Conservation (phyloP, 2,113 vertebrate species). For the Hiodon tergisus region DNA sequence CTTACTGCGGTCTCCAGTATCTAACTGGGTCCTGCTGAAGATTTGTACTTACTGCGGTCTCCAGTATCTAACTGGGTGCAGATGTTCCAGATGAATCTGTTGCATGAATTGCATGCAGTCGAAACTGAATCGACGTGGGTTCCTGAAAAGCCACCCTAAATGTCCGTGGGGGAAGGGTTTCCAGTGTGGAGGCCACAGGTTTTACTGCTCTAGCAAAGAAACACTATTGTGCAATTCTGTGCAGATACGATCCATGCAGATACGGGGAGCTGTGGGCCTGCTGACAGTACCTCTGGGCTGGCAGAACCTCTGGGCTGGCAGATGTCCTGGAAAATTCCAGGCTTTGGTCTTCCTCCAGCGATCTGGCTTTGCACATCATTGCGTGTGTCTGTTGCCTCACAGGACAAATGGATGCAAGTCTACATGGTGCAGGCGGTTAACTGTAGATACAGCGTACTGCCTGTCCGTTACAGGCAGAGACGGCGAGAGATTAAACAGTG, state of each 20-base stretch:
- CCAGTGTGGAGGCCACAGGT: no score
- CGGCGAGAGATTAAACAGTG: neutral
- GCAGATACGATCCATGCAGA: no score
- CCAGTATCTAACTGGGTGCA: no score
- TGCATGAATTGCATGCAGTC: no score
- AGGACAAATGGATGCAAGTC: neutral
- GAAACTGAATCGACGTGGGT: neutral
- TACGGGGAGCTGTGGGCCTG: neutral
- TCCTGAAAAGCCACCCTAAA: no score
- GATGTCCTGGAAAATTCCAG: constrained; percentile 12
- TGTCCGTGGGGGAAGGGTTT: no score
- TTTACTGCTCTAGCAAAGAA: no score
- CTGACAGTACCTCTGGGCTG: neutral
- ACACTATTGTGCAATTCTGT: no score
- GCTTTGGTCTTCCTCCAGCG: neutral
- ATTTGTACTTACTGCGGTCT: no score
- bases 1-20: no score
- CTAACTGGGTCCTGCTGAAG: no score
- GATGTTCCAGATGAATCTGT: no score
- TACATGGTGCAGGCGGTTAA: neutral
- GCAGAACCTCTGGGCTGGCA: constrained; percentile 17
- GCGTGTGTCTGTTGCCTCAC: neutral
- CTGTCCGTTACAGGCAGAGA: neutral
- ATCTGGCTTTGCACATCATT: neutral
- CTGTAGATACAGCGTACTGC: neutral